A percentile compares a stretch with the other conserved stretches of the same genome.
Conservation (phyloP, 53 echinoderm and acorn worm genomes). For the Astropecten irregularis region DNA sequence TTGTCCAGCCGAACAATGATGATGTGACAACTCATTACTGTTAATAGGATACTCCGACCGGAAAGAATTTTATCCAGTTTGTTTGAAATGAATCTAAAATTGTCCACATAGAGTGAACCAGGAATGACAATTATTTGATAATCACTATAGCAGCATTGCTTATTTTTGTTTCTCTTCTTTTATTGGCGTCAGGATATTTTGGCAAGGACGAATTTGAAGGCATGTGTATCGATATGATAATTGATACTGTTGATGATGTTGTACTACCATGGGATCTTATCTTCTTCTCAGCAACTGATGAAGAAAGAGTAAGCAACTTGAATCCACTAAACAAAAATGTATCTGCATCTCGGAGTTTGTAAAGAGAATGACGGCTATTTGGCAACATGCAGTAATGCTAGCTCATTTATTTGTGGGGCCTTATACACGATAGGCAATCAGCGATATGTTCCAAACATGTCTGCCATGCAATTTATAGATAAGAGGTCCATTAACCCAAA, state of each 20-base stretch:
- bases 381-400: background rate
- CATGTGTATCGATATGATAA: constrained; percentile 1
- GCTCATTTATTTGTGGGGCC: background rate
- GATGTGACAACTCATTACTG: no score
- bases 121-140: no score
- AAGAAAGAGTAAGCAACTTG: background rate
- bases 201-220: constrained; percentile 1
- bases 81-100: no score
- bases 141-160: no score
- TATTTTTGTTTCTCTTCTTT: no score
- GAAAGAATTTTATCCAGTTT: no score
- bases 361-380: no score
- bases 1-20: no score
- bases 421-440: background rate
- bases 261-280: constrained; percentile 5
- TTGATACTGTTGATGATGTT: constrained; percentile 1
- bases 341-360: background rate
- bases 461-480: background rate
- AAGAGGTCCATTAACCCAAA: background rate
- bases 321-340: no score
- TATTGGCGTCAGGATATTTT: background rate
- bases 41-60: no score
- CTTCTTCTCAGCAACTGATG: background rate
- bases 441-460: background rate
- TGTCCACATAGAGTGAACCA: no score